These are phyloP conservation scores for Mantis religiosa DNA, from an alignment of 2,888 invertebrate genomes.

Conservation along the genomic window DNA sequence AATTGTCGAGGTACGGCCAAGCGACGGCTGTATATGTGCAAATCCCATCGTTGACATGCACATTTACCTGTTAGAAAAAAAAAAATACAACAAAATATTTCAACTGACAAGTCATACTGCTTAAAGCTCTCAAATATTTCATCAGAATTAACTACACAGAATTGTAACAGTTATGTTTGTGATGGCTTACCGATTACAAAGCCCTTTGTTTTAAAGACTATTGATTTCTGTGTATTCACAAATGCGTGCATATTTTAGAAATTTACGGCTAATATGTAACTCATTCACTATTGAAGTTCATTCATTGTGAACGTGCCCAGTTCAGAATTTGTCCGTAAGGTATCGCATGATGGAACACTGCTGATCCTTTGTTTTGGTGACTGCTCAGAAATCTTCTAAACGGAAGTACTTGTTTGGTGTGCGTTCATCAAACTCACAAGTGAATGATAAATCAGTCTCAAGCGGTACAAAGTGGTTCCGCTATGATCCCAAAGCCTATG, in stretches of 20 bases:
- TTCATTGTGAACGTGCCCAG: background rate
- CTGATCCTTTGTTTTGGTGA: background rate
- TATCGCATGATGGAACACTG: background rate
- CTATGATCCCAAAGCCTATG: too few relatives aligned
- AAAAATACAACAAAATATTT: background rate
- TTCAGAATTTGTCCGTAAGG: background rate
- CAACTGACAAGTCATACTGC: background rate
- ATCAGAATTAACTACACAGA: background rate
- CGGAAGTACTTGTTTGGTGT: too few relatives aligned
- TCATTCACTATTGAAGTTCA: background rate
- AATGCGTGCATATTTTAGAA: conserved; percentile 25
- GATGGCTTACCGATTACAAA: conserved; percentile 7
- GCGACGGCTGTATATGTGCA: background rate
- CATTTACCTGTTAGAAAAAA: conserved; percentile 20
- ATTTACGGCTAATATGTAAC: background rate
- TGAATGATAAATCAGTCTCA: too few relatives aligned
- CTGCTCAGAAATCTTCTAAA: too few relatives aligned
- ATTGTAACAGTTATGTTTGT: background rate
- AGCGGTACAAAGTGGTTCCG: too few relatives aligned
- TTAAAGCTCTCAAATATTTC: background rate
- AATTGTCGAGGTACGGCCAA: background rate
- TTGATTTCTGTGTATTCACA: conserved; percentile 24
- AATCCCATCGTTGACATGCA: conserved; percentile 21
- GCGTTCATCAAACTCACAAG: too few relatives aligned
- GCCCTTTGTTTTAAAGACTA: conserved; percentile 22